Conservation (phyloP, 2,888 invertebrate genomes). For the Amphipyra berbera region DNA sequence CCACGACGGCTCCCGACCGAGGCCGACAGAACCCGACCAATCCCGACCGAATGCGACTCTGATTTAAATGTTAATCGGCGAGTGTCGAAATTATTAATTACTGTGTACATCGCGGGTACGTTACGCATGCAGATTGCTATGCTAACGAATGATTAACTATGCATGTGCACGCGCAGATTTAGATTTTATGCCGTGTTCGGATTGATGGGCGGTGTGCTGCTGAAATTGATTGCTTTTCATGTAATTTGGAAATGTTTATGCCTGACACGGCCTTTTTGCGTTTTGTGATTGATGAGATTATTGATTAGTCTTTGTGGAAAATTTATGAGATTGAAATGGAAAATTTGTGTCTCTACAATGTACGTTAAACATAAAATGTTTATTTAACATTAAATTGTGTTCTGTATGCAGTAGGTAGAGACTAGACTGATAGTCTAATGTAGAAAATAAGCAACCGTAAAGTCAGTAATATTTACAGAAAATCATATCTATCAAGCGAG, state of each 20-base stretch:
- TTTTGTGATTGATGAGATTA: conserved; percentile 2
- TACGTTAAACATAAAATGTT: background rate
- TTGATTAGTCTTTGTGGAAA: conserved; percentile 8
- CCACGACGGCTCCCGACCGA: conserved; percentile 55
- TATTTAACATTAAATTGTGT: too few species aligned
- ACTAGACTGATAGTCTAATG: too few species aligned
- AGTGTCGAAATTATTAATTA: conserved; percentile 89
- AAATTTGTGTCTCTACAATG: background rate
- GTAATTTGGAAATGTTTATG: conserved; percentile 50
- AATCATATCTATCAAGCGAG: background rate
- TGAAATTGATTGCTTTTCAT: conserved; percentile 51
- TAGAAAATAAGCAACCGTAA: background rate
- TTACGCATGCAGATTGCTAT: conserved; percentile 88
- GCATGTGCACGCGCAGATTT: conserved; percentile 75
- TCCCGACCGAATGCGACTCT: conserved; percentile 66
- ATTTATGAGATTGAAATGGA: background rate
- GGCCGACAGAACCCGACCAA: conserved; percentile 68
- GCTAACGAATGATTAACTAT: conserved; percentile 88
- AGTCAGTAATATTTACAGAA: too few species aligned
- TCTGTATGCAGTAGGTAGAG: too few species aligned
- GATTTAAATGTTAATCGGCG: conserved; percentile 87
- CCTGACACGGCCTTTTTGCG: conserved; percentile 35
- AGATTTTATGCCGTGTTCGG: conserved; percentile 65
- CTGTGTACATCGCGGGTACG: conserved; percentile 76
- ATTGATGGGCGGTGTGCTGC: conserved; percentile 54